Evolutionary conservation across 2,113 vertebrate species (phyloP).

Genomic region (Gavia stellata): DNA sequence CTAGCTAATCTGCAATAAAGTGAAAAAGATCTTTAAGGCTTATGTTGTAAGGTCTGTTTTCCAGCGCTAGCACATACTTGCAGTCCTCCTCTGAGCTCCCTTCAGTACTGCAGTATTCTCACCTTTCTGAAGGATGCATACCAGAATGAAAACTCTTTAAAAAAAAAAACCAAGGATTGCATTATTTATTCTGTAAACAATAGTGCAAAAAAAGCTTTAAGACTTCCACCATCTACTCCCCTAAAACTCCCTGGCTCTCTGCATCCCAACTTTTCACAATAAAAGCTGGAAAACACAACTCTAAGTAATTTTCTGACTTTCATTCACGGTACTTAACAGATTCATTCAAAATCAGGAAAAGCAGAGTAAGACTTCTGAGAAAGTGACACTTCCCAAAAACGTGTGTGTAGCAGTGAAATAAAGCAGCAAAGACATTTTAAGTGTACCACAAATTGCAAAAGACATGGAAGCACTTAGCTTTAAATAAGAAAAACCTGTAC

Average conservation of each 20-base stretch:
- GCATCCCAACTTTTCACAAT: background rate
- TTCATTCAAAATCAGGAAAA: constrained; percentile 45
- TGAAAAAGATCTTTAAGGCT: background rate
- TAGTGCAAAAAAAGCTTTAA: background rate
- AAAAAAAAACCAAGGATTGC: background rate
- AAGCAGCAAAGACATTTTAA: constrained; percentile 74
- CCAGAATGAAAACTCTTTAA: background rate
- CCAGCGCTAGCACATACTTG: background rate
- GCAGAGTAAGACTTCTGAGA: constrained; percentile 29
- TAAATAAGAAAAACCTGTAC: constrained; percentile 77
- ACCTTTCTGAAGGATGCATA: background rate
- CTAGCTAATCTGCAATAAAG: background rate
- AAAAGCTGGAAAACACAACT: background rate
- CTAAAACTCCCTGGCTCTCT: background rate
- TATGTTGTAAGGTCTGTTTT: background rate
- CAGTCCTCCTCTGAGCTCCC: background rate
- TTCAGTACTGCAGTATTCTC: background rate
- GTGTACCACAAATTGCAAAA: constrained; percentile 71
- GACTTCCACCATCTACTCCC: background rate
- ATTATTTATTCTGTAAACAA: background rate
- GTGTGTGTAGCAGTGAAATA: constrained; percentile 53
- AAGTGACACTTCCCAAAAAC: constrained; percentile 67
- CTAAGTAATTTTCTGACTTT: constrained; percentile 44
- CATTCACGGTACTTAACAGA: constrained; percentile 39
- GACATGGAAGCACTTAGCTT: constrained; percentile 75